Percentiles rank a stretch among this genome's conserved stretches.
These are phyloP conservation scores for Abscondita cerata DNA, from an alignment of 2,888 invertebrate genomes.

Conservation along the genomic window DNA sequence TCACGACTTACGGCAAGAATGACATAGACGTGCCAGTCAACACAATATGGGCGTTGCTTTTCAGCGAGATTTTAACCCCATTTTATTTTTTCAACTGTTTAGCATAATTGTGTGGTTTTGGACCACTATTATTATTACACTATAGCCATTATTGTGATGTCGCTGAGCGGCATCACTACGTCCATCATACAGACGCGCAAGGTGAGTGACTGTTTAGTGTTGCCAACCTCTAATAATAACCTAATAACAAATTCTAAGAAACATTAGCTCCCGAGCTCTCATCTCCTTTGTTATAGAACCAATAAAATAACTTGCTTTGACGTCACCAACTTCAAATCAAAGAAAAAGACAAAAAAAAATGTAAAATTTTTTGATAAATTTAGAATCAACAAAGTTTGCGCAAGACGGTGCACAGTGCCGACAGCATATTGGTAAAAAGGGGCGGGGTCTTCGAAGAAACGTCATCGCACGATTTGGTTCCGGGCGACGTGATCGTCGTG, in stretches of 20 bases:
- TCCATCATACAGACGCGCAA: conserved; percentile 84
- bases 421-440: conserved; percentile 71
- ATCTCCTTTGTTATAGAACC: too few relatives aligned
- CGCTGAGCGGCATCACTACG: conserved; percentile 80
- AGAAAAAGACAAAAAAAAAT: too few relatives aligned
- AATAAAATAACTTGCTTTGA: too few relatives aligned
- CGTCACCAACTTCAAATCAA: too few relatives aligned
- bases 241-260: too few relatives aligned
- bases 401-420: conserved; percentile 80
- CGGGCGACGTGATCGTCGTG: conserved; percentile 88
- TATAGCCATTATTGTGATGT: conserved; percentile 83
- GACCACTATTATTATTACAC: conserved; percentile 92
- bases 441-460: conserved; percentile 62
- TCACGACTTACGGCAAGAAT: conserved; percentile 82
- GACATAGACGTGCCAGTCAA: conserved; percentile 84
- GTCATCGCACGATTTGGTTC: conserved; percentile 79
- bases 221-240: too few relatives aligned
- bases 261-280: too few relatives aligned
- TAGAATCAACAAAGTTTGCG: conserved; percentile 89
- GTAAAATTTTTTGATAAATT: conserved; percentile 6
- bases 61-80: conserved; percentile 89
- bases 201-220: conserved; percentile 59
- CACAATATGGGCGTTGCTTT: conserved; percentile 72
- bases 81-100: conserved; percentile 96
- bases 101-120: conserved; percentile 87